Percentiles rank a stretch among this genome's conserved stretches.
Evolutionary conservation across 2,113 vertebrate species (phyloP).

Genomic region (Hydrolagus affinis): DNA sequence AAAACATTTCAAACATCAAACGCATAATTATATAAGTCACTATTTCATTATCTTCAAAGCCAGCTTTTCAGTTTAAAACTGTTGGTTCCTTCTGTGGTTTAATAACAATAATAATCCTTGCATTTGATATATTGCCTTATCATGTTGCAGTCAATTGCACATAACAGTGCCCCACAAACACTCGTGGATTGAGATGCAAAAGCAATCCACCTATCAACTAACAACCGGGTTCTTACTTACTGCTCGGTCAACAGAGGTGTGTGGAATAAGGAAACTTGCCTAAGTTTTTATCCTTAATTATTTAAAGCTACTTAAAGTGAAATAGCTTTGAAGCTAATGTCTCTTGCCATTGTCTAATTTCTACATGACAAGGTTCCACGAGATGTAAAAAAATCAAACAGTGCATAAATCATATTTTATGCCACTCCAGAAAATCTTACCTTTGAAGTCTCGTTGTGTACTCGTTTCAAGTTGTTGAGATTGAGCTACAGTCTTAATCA

Average conservation of each 20-base stretch:
- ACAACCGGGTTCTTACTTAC: too few species aligned
- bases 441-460: slow-evolving; percentile 93
- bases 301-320: too few species aligned
- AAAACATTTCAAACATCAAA: neutral
- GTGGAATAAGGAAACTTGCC: too few species aligned
- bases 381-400: neutral
- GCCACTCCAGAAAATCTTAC: slow-evolving; percentile 45
- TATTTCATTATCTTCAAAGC: neutral
- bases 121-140: too few species aligned
- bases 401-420: neutral
- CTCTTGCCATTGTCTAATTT: neutral
- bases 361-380: neutral
- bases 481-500: slow-evolving; percentile 91
- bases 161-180: too few species aligned
- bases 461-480: slow-evolving; percentile 93
- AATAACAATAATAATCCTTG: neutral
- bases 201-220: too few species aligned
- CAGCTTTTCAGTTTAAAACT: slow-evolving; percentile 8
- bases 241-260: too few species aligned
- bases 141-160: too few species aligned
- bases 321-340: neutral
- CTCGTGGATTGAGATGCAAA: too few species aligned
- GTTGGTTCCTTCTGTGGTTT: neutral
- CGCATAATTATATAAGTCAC: neutral
- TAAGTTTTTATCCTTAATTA: too few species aligned